Evolutionary conservation across 2,888 invertebrate species (phyloP).

Genomic region (Strigamia crassipes): DNA sequence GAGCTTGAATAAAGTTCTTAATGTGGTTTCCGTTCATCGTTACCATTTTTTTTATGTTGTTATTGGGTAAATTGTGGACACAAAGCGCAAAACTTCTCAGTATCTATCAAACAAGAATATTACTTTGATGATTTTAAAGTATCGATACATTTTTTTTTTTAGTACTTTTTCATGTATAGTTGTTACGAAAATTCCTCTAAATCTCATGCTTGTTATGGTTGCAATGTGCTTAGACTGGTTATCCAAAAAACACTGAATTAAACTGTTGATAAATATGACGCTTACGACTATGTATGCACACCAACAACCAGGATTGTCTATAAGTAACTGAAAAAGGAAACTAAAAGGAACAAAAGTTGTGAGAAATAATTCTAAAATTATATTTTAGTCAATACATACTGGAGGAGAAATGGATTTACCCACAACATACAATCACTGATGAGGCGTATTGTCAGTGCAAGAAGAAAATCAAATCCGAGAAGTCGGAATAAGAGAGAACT

Average conservation of each 20-base stretch:
- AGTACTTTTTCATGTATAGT: not conserved
- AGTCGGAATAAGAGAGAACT: not conserved
- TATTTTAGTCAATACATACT: not conserved
- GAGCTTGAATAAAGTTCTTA: not conserved
- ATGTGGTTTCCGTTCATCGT: not conserved
- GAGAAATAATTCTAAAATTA: not conserved
- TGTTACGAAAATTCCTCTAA: not conserved
- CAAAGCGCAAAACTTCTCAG: not conserved
- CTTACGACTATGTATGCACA: constrained; percentile 7
- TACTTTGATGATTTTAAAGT: not conserved
- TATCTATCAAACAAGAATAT: not conserved
- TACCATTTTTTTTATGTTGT: not conserved
- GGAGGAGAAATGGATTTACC: not conserved
- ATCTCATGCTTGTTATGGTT: not conserved
- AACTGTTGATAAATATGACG: constrained; percentile 6
- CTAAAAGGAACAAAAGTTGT: not conserved
- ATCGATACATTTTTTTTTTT: not conserved
- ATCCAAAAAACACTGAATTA: constrained; percentile 10
- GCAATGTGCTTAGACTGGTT: constrained; percentile 5
- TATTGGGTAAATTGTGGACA: not conserved
- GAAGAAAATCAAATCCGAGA: not conserved
- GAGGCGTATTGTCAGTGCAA: not conserved
- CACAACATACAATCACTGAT: not conserved
- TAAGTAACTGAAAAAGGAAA: not conserved
- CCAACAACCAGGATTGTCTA: not conserved